Base-by-base conservation (phyloP, 2,888 invertebrate genomes). In the Volucella zonaria region DNA sequence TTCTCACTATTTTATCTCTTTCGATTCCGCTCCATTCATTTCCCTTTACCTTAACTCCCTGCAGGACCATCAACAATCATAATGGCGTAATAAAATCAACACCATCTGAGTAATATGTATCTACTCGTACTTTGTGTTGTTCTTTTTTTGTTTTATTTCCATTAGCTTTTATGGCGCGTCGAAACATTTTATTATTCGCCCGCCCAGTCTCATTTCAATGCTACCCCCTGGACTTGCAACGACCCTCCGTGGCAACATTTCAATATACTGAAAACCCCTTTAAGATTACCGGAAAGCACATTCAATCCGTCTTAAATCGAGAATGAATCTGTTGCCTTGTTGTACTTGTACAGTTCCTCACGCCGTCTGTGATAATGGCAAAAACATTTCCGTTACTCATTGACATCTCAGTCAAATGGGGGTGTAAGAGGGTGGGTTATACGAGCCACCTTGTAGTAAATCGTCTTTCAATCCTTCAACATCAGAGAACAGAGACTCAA, bases 1-100 rank as follows among this genome's bases (percentile, higher is more conserved):
- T 68, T 56, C 73, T 10, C 73, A 14, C 43, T 52, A 58, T 74
- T 78, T 82, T 74, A 70, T 82, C 52, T 58, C 38, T 54, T 78
- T 64, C 68, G 68, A 52, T 79, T 79, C 58, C 42, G 52, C 68
- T 79, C 74, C 79, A 66, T 82, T 40, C 68, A 64, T 68, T 31
- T 58, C 43, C 40, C 42, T 62, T 68, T 51, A 54, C 68, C 47
- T 74, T 61, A 67, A 68, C 70, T 77, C 77, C 70, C 77, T 49
- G 45, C 62, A 18, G 47, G 61, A 70, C 68, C 78, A 74, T 78
- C 73, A 68, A 79, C 78, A 56, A 74, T 82, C 59, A 79, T 82
- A 82, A 82, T 82, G 64, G 79, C 47, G 70, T 82, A 82, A 82
- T 82, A 82, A 82, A 82, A 82, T 64, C 79, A 82, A 74, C 74